These are phyloP conservation scores for Etia nguti DNA, from an alignment of 2,113 vertebrate species.

Conservation along the genomic window DNA sequence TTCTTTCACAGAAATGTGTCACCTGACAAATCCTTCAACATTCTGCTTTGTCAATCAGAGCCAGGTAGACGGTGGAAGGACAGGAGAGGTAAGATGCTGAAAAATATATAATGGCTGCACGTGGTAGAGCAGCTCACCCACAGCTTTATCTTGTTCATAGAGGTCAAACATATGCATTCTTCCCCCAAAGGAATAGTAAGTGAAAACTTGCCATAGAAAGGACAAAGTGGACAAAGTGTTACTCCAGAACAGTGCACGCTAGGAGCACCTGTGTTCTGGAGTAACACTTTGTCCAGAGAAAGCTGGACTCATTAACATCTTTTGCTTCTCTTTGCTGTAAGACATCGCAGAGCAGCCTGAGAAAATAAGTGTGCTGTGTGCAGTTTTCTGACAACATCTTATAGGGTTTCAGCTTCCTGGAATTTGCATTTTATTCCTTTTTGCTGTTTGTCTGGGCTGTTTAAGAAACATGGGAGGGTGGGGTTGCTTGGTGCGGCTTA, in stretches of 20 bases:
- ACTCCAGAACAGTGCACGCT: neutral
- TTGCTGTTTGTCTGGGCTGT: neutral
- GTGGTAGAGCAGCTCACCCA: neutral
- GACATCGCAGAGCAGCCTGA: neutral
- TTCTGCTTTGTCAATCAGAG: neutral
- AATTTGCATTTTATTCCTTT: neutral
- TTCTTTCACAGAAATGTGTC: neutral
- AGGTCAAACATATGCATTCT: neutral
- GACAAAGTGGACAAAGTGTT: no score
- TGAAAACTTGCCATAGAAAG: neutral
- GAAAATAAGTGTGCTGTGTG: neutral
- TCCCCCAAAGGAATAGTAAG: neutral
- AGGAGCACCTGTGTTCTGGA: neutral
- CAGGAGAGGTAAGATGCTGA: neutral
- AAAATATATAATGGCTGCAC: neutral
- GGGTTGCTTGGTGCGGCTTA: neutral
- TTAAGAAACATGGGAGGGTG: neutral
- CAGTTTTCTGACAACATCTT: constrained; percentile 11
- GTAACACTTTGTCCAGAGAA: neutral
- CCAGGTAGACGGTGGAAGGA: neutral
- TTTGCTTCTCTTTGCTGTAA: neutral
- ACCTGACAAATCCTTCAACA: neutral
- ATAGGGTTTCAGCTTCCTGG: neutral
- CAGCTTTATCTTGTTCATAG: neutral
- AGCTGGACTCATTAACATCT: constrained; percentile 13